Evolutionary conservation across 2,888 invertebrate species (phyloP), one percentile per base, ranked within the genome.

Genomic region (Parascotia fuliginaria): DNA sequence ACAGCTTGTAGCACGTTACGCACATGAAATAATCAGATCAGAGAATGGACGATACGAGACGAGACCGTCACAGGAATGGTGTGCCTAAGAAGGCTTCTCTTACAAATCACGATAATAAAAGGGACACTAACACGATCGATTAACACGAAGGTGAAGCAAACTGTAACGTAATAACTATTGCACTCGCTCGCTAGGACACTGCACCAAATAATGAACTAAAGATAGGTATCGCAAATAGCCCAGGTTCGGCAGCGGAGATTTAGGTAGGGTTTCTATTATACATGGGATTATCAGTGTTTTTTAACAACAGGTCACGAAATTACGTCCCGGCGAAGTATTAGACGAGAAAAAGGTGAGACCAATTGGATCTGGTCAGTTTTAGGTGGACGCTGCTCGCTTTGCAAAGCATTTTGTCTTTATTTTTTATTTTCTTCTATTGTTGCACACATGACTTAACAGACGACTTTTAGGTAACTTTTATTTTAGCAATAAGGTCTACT

Each of bases 271-370:
- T 70, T 57, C 56, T 62, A 65, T 71, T 71, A 60, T 59, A 57
- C 68, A 65, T 75, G 73, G 80, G 85, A 88, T 88, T 87, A 87
- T 89, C 85, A 81, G 74, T 89, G 58, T 91, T 90, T 89, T 91
- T 84, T 87, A 84, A 89, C 82, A 87, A 89, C 92, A 92, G 96
- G 96, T 96, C 93, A 96, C 95, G 92, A 96, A 97, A 95, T 96
- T 97, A 92, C 97, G 97, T 81, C 97, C 97, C 78, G 97, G 97
- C 90, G 97, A 97, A 95, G 96, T 98, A 90, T 92, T 97, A 93
- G 97, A 97, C 93, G 97, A 97, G 89, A 96, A 96, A 94, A 96
- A 97, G 97, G 97, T 98, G 96, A 96, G 91, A 89, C 85, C 81
- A 81, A 83, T 83, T 87, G 89, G 88, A 82, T 88, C 89, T 89